These are phyloP conservation scores for Centrocercus urophasianus DNA, from an alignment of 2,113 vertebrate species.

Conservation along the genomic window DNA sequence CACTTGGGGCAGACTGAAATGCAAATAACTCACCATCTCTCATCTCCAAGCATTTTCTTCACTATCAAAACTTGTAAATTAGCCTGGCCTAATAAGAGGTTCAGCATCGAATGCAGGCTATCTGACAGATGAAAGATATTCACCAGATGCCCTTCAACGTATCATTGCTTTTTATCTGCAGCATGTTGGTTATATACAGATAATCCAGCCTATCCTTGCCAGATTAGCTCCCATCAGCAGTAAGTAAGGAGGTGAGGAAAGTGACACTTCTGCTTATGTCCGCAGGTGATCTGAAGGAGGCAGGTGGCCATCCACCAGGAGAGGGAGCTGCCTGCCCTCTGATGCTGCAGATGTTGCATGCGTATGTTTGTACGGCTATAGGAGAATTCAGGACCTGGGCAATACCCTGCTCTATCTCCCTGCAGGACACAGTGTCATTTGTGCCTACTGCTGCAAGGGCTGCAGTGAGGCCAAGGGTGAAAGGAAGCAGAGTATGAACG, in stretches of 20 bases:
- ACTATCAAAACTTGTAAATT: background rate
- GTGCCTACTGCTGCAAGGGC: background rate
- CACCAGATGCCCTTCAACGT: background rate
- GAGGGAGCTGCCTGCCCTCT: slow-evolving; percentile 24
- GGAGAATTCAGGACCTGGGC: rapidly evolving
- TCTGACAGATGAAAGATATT: background rate
- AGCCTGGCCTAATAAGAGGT: background rate
- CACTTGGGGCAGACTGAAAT: background rate
- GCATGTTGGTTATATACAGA: background rate
- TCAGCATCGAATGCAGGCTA: background rate
- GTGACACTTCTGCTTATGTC: rapidly evolving
- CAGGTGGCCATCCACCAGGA: background rate
- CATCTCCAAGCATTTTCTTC: background rate
- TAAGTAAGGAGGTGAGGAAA: rapidly evolving
- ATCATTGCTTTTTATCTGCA: background rate
- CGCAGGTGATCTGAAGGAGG: rapidly evolving
- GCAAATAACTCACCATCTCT: background rate
- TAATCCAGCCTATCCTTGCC: background rate
- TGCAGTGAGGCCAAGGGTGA: background rate
- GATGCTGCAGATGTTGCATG: background rate
- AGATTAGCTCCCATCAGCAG: background rate
- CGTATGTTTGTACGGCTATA: rapidly evolving
- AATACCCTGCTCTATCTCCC: background rate
- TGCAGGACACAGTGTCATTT: background rate
- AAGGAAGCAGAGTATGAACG: background rate